phyloP scores from a whole-genome alignment of 2,113 vertebrate species.

The Picathartes gymnocephalus region DNA sequence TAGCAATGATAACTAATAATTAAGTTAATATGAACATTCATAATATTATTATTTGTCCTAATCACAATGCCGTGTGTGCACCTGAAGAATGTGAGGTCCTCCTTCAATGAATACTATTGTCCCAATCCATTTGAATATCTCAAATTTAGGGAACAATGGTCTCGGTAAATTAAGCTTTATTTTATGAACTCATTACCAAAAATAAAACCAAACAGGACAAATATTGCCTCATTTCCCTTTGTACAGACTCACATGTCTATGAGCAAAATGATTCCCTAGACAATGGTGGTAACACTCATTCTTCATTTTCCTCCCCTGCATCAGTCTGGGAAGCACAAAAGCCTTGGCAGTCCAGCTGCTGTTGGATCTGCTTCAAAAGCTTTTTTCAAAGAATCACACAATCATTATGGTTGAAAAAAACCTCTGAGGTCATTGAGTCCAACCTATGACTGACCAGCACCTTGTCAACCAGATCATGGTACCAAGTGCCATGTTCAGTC shows the following conservation, averaged over 20 bases:
- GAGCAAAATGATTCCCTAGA: not conserved
- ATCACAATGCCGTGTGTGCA: not conserved
- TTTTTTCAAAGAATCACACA: not conserved
- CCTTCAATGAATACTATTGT: not conserved
- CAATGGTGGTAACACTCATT: not conserved
- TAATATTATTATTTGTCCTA: not conserved
- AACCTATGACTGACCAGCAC: not conserved
- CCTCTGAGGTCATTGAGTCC: not conserved
- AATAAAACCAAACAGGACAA: not conserved
- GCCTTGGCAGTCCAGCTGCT: not conserved
- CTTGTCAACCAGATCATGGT: not conserved
- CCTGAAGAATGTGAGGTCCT: not conserved
- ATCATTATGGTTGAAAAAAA: not conserved
- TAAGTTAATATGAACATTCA: not conserved
- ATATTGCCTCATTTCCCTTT: not conserved
- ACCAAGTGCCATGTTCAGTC: not conserved
- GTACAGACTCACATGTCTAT: rapidly evolving
- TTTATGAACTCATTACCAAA: not conserved
- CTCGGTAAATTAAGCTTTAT: not conserved
- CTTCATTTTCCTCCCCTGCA: not conserved
- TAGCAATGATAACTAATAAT: not conserved
- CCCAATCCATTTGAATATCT: not conserved
- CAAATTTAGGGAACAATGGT: not conserved
- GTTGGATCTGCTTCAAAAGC: not conserved
- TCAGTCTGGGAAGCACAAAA: not conserved